Percentiles rank a stretch among this genome's conserved stretches.
Evolutionary conservation across 2,888 invertebrate genomes (phyloP).

Genomic region (Lithophane ornitopus): DNA sequence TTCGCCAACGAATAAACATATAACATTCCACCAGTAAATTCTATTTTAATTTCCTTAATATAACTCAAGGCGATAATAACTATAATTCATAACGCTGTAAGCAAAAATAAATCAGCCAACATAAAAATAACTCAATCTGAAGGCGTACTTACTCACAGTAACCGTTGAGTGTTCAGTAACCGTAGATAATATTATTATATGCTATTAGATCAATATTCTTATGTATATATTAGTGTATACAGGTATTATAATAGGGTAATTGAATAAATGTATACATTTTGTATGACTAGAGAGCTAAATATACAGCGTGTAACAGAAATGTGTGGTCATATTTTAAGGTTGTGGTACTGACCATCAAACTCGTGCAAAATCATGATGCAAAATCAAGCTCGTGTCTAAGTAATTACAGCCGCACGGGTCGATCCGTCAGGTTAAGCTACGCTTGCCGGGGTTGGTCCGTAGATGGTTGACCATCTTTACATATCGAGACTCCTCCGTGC

Average conservation of each 20-base stretch:
- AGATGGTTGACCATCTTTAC: too few relatives aligned
- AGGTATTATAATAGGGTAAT: background rate
- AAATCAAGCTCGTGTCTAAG: too few relatives aligned
- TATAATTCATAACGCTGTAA: slow-evolving; percentile 36
- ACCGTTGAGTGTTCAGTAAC: slow-evolving; percentile 15
- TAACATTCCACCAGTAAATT: slow-evolving; percentile 23
- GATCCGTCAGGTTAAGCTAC: too few relatives aligned
- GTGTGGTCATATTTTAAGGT: background rate
- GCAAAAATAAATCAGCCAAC: slow-evolving; percentile 43
- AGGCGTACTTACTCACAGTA: slow-evolving; percentile 11
- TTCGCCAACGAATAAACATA: slow-evolving; percentile 12
- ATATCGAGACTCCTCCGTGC: too few relatives aligned
- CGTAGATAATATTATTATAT: slow-evolving; percentile 17
- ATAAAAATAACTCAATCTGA: slow-evolving; percentile 50
- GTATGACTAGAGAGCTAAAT: background rate
- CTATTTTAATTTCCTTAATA: slow-evolving; percentile 48
- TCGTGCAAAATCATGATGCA: too few relatives aligned
- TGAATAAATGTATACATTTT: slow-evolving; percentile 8
- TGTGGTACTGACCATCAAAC: background rate
- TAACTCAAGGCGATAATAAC: slow-evolving; percentile 51
- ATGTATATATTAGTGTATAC: slow-evolving; percentile 2
- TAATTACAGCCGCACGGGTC: too few relatives aligned
- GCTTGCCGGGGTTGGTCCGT: too few relatives aligned
- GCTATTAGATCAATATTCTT: slow-evolving; percentile 34
- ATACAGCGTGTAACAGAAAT: background rate